Evolutionary conservation across 2,113 vertebrate genomes (phyloP), one percentile per base, ranked within the genome.

Genomic region (Percopsis transmontana): DNA sequence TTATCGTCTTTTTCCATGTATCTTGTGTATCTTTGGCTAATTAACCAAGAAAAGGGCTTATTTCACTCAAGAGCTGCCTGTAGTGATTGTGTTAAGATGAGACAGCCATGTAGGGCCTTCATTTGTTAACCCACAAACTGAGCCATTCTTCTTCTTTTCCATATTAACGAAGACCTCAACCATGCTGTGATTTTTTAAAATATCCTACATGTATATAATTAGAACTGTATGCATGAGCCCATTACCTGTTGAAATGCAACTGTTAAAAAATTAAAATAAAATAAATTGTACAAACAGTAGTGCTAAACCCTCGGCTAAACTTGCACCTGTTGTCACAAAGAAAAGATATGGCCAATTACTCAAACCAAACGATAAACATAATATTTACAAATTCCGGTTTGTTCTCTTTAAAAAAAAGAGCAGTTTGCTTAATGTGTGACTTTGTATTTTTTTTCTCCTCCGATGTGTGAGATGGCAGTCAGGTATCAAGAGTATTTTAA

Each of bases 381-480:
- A 91, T 93, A 93, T 93, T 92, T 93, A 93, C 92, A 93, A 91
- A 92, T 90, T 90, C 73, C 85, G 87, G 73, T 83, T 89, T 88
- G 79, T 87, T 87, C 78, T 91, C 82, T 80, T 86, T 82, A 88
- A 75, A 91, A 91, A 90, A 91, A 90, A 88, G 80, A 91, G 91
- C 91, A 91, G 87, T 91, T 88, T 87, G 80, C 88, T 84, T 85
- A 16, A 79, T 74, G 70, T 84, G 60, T 79, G 72, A 21, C 83
- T 85, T 68, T 80, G 76, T 39, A 68, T 74, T 60, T 68, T 74
- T 83, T 75, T 64, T 84, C 81, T 80, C 76, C 44, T 62, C 66
- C 10, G 67, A 68, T 58, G 67, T 80, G 75, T 82, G 79, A 76
- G 79, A 88, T 80, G 85, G 81, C 88, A 82, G 85, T 86, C 85